Conservation (phyloP, 2,888 invertebrate genomes). For the Boloria euphrosyne region DNA sequence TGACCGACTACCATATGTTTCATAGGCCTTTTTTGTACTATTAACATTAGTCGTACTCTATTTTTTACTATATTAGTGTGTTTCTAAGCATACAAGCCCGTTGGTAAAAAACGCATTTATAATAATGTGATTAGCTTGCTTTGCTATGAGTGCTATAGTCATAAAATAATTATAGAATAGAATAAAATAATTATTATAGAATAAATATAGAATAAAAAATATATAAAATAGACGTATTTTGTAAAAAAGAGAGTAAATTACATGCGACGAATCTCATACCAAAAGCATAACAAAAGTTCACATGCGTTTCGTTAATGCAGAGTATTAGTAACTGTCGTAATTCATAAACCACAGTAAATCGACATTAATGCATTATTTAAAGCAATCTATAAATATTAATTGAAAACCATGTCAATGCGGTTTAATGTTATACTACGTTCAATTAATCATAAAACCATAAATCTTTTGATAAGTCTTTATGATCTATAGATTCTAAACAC, state of each 20-base stretch:
- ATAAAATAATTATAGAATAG: no score
- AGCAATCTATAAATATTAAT: slow-evolving; percentile 27
- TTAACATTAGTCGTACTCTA: no score
- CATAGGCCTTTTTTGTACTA: no score
- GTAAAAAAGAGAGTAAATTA: not conserved
- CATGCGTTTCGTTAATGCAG: not conserved
- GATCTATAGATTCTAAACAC: not conserved
- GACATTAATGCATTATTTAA: slow-evolving; percentile 25
- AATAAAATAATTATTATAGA: no score
- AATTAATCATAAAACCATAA: slow-evolving; percentile 16
- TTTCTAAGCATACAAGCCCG: no score
- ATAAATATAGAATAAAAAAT: not conserved
- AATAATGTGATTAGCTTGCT: no score
- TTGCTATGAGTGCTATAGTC: not conserved
- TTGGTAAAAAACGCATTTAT: no score
- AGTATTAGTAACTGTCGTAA: slow-evolving; percentile 19
- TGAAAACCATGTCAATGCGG: slow-evolving; percentile 15
- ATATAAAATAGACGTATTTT: no score
- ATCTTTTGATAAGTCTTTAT: slow-evolving; percentile 2
- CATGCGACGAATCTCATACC: not conserved
- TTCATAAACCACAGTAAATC: slow-evolving; percentile 23
- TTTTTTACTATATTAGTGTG: no score
- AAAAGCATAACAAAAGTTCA: not conserved
- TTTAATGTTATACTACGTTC: slow-evolving; percentile 16
- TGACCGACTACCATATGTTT: no score